Base-by-base conservation (phyloP, 2,797 vertebrate genomes). In the Hylomyscus alleni region DNA sequence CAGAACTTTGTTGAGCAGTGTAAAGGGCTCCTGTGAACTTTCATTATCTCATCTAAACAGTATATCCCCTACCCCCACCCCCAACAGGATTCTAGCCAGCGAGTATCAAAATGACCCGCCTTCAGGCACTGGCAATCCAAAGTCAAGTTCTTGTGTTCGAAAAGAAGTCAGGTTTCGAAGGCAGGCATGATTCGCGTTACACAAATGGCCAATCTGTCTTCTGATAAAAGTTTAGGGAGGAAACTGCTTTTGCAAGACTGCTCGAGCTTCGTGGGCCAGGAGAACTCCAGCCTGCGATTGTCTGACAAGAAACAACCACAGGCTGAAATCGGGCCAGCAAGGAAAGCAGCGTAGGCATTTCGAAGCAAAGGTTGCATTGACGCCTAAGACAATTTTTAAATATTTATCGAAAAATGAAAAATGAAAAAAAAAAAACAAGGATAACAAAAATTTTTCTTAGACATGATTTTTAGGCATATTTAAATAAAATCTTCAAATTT, bases 391-490 rank as follows among this genome's bases (percentile, higher is more conserved):
- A 50, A 47, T 31, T 29, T 37, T 31, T 65, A 75, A 50, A 58
- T 17, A 44, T 50, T 29, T 67, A 44, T 47, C 3, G 1, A 82
- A 22, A 72, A 78, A n/a, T 60, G 40, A 52, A 24, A 9, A 24
- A 7, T 3, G 17, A 24, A 83, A 9, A 34, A 34, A 34, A 34
- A 67, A 26, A 34, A 6, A 1, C 65, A 67, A 72, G 67, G 67
- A 37, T 20, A 19, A 37, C 17, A 72, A 37, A 72, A n/a, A 20
- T n/a, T 72, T 97, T 95, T 69, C 89, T 95, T 93, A 91, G n/a
- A 87, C 69, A 65, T 60, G 8, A 40, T 5, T 60, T 94, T 92
- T 95, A 82, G 52, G 7, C 50, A 81, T 72, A 65, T 52, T 96
- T 56, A 75, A 40, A 77, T 34, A 92, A 88, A 69, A 90, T 91